Base-by-base conservation (phyloP, 2,888 invertebrate genomes). In the Thalpophila matura region DNA sequence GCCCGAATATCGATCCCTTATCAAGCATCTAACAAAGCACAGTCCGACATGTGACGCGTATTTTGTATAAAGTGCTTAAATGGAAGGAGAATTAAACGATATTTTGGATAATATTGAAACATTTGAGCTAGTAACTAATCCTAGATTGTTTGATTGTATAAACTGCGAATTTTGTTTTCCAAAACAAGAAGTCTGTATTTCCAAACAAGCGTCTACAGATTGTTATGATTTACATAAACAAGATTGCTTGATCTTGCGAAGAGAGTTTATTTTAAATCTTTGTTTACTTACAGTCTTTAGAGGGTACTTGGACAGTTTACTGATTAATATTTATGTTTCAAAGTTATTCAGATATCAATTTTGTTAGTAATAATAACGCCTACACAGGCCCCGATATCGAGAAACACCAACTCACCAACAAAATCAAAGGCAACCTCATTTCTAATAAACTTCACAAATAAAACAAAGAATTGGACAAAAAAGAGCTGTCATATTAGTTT, bases 311-410 rank as follows among this genome's bases (percentile, higher is more conserved):
- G 22, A 40, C n/a, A 40, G 29, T 33, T 46, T 3, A 16, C 4
- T 42, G 5, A 33, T 68, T 33, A 46, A 66, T 51, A 62, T 70
- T 67, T 9, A 63, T 45, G 31, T 22, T 67, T 20, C 24, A 4
- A 16, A 65, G 9, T 65, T 66, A 5, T 56, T 9, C 2, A 1
- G n/a, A 66, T 45, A 49, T 38, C 35, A 4, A 33, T 7, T 24
- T 40, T 7, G 22, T 20, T 62, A 35, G 18, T 58, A 33, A 16
- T 33, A n/a, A 31, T 12, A 5, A 14, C 2, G 24, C 10, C 24
- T 24, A 31, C 16, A 6, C 16, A 10, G 7, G 1, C 3, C 9
- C 1, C 3, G 2, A 20, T 12, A n/a, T 10, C n/a, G 24, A 35
- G 26, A 18, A 14, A 7, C 18, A 46, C 12, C 16, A 7, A 7